A percentile compares a stretch with the other conserved stretches of the same genome.
phyloP scores from a whole-genome alignment of 2,797 vertebrate genomes.

The Protosalanx chinensis region DNA sequence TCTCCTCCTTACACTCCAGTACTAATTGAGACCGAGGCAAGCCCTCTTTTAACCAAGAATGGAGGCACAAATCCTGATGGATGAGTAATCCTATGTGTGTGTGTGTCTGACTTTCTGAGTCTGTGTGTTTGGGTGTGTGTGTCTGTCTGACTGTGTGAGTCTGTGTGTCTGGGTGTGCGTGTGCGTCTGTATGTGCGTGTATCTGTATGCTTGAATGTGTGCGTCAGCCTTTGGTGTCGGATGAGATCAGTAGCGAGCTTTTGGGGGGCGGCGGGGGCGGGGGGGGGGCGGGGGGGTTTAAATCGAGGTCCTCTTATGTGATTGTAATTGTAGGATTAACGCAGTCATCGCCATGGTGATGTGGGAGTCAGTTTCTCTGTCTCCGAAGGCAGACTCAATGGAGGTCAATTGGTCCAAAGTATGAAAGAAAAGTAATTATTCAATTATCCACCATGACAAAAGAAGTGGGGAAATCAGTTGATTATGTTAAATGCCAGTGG shows the following conservation, averaged over 20 bases:
- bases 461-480: conserved; percentile 40
- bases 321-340: conserved; percentile 42
- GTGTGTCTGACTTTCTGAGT: conserved; percentile 13
- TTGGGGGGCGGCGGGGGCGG: background rate
- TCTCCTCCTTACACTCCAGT: conserved; percentile 44
- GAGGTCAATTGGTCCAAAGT: conserved; percentile 50
- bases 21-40: conserved; percentile 59
- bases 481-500: conserved; percentile 47
- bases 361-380: conserved; percentile 18
- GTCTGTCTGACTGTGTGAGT: conserved; percentile 8
- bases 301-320: background rate
- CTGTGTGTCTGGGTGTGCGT: background rate
- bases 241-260: background rate
- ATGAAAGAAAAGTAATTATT: conserved; percentile 51
- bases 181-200: background rate
- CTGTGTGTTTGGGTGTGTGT: conserved; percentile 12
- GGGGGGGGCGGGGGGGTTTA: background rate
- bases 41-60: conserved; percentile 19
- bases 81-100: background rate
- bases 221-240: background rate
- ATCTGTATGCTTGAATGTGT: background rate
- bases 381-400: conserved; percentile 35
- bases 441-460: conserved; percentile 61
- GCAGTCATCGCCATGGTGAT: conserved; percentile 26
- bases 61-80: conserved; percentile 5